Percentiles rank a stretch among this genome's conserved stretches.
phyloP scores from a whole-genome alignment of 2,797 vertebrate genomes.

The Amphiprion clarkii region DNA sequence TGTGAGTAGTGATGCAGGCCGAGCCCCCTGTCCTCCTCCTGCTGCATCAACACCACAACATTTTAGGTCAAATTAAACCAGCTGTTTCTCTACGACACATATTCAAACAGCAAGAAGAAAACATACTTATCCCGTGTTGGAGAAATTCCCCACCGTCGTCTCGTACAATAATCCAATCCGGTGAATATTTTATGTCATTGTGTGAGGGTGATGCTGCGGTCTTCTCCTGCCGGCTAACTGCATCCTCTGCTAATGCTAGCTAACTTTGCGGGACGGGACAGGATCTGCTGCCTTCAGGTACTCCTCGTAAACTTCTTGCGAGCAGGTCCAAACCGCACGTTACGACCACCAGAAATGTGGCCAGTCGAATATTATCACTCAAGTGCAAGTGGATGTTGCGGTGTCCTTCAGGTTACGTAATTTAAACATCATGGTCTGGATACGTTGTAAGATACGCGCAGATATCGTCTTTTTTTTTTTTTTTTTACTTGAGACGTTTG shows the following conservation, averaged over 20 bases:
- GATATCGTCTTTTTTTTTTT: too few species aligned
- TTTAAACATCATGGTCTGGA: too few species aligned
- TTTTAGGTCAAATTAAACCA: slow-evolving; percentile 29
- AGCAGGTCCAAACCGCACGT: neutral
- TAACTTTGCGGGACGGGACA: slow-evolving; percentile 63
- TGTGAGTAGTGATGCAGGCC: slow-evolving; percentile 59
- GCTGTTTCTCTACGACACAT: neutral
- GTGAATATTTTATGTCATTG: slow-evolving; percentile 33
- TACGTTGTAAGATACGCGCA: too few species aligned
- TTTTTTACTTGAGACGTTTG: neutral
- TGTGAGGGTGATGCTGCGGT: slow-evolving; percentile 35
- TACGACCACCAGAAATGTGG: too few species aligned
- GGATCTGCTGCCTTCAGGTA: slow-evolving; percentile 55
- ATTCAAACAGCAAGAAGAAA: neutral
- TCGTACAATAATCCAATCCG: neutral
- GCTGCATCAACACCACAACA: slow-evolving; percentile 29
- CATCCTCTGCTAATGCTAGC: slow-evolving; percentile 56
- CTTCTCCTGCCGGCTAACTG: slow-evolving; percentile 49
- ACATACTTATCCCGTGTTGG: slow-evolving; percentile 53
- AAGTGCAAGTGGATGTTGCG: neutral
- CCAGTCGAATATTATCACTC: neutral
- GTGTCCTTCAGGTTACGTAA: too few species aligned
- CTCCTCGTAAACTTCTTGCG: slow-evolving; percentile 11
- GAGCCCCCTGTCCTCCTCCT: slow-evolving; percentile 27
- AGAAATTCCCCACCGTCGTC: neutral